Base-by-base conservation (phyloP, 1,140 invertebrate genomes). In the Lordiphosa mommai region DNA sequence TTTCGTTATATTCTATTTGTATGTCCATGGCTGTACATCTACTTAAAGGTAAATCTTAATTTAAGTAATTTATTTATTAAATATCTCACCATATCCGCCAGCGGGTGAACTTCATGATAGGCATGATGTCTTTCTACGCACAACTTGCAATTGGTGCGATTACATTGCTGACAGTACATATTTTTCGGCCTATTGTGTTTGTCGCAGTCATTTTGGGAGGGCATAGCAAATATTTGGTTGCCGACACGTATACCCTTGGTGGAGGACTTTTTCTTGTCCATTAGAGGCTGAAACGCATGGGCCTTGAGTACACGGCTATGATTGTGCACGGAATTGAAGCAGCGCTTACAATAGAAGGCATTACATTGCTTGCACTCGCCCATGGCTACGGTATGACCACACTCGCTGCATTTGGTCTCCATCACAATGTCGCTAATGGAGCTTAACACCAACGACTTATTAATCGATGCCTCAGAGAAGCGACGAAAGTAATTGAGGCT, bases 281-380 rank as follows among this genome's bases (percentile, higher is more conserved):
- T 38, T 7, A 60, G 29, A 1, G 3, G 6, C 33, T 56, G 13
- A 2, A 69, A 63, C 2, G 17, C 1, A 38, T 88, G 87, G 9
- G 40, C 36, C 47, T 84, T 63, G 0, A 88, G 49, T 0, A 76
- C 76, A n/a, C 70, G 82, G 40, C 76, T 73, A 33, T 66, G 56
- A 17, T 49, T 49, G 29, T 88, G 87, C 0, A 88, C 61, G 1
- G 10, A 34, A 0, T 72, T 61, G 14, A 84, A 88, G 36, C 87
- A 88, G 1, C 38, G 29, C 2, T 40, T 53, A 38, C 87, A 88
- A 32, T 71, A 88, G 32, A 48, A 61, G 0, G 55, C 67, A n/a
- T 67, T 71, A 44, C 87, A 88, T 7, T 76, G 61, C 1, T 32
- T 33, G 48, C 87, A 88, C 5, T 70, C 37, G 7, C 79, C 71